Conservation (phyloP, 2,888 invertebrate genomes). For the Lepeophtheirus nordmannii region DNA sequence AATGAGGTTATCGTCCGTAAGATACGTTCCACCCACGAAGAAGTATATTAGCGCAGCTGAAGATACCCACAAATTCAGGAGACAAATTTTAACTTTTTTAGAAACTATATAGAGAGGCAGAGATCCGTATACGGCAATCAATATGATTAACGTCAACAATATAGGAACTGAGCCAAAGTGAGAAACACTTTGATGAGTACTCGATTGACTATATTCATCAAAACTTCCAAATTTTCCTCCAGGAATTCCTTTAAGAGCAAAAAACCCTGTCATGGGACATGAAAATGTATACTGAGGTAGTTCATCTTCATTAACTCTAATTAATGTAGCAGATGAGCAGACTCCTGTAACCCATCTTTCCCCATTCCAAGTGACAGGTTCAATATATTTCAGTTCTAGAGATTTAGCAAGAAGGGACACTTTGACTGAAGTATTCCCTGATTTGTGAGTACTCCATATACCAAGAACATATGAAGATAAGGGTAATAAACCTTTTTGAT, state of each 20-base stretch:
- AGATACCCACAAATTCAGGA: slow-evolving; percentile 13
- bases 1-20: slow-evolving; percentile 1
- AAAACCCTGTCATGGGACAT: slow-evolving; percentile 1
- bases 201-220: too few relatives aligned
- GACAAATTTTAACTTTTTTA: slow-evolving; percentile 7
- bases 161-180: background rate
- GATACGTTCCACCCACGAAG: slow-evolving; percentile 7
- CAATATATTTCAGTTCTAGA: background rate
- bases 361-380: slow-evolving; percentile 8
- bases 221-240: background rate
- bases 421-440: slow-evolving; percentile 5
- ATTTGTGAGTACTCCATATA: background rate
- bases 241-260: background rate
- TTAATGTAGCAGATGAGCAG: background rate
- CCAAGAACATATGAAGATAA: background rate
- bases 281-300: background rate
- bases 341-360: background rate
- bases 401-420: background rate
- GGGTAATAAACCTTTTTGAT: background rate
- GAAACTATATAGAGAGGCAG: background rate
- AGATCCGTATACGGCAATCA: background rate
- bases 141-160: background rate
- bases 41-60: background rate
- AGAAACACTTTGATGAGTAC: background rate
- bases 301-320: background rate